Base-by-base conservation (phyloP, 2,888 invertebrate species). In the Aspidiotus destructor region DNA sequence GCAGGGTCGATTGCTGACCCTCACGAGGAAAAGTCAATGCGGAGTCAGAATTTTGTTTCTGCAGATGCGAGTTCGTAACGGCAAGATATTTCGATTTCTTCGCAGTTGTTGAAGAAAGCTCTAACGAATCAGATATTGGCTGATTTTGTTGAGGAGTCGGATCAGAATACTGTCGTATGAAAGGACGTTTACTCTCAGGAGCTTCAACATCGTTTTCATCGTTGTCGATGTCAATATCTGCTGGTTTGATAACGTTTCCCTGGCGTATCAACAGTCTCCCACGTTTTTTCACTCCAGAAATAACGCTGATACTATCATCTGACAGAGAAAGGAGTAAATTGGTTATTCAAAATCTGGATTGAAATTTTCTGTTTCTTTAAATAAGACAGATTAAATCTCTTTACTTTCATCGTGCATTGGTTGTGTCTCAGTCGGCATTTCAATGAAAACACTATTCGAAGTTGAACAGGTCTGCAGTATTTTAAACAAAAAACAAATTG, bases 241-340 rank as follows among this genome's bases (percentile, higher is more conserved):
- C 28, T 16, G 63, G 40, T 17, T 41, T 40, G 15, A 54, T 60
- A 8, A 58, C 13, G 40, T 67, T 48, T 16, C 83, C 84, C 73
- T 86, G 86, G 54, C 86, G 80, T 77, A 84, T 85, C 60, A 86
- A 78, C 70, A 85, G 80, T 54, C 86, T 81, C 71, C 84, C 83
- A 69, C 85, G 79, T 77, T 85, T 85, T 13, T 60, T 67, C 5
- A 67, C 55, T 16, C 52, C 60, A 1, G 67, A 60, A 48, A 67
- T 67, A n/a, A 67, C 67, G 16, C 67, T 58, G 5, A 28, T 28
- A 28, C 28, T 5, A 28, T 28, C 28, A 28, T 28, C 28, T 28
- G 28, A 28, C 28, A 5, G 28, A 28, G 5, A 28, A 28, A 28
- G 5, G 5, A 28, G 28, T 28, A 28, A 28, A 28, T 28, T 28